A percentile compares a stretch with the other conserved stretches of the same genome.
Evolutionary conservation across 1,140 invertebrate genomes (phyloP).

Genomic region (Cryptotermes secundus): DNA sequence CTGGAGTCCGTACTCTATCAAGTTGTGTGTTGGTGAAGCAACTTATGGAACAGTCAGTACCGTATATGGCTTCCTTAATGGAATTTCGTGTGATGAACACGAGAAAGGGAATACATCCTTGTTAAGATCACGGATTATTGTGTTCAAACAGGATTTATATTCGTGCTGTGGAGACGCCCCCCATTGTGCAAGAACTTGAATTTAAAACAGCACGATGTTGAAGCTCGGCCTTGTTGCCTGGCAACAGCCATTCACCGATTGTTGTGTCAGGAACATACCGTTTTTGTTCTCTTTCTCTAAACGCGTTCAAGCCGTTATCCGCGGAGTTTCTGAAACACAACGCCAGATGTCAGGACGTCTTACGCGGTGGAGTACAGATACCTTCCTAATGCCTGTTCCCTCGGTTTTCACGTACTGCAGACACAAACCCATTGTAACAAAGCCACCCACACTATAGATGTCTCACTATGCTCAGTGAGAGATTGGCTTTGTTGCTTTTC

Average conservation of each 20-base stretch:
- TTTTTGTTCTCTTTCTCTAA: background rate
- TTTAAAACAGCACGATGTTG: background rate
- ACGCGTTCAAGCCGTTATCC: background rate
- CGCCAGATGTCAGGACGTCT: too few relatives aligned
- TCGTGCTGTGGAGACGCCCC: background rate
- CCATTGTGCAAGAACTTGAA: background rate
- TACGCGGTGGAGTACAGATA: too few relatives aligned
- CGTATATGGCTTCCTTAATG: too few relatives aligned
- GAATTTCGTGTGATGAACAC: background rate
- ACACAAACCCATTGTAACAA: too few relatives aligned
- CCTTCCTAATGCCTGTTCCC: too few relatives aligned
- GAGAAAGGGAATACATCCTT: background rate
- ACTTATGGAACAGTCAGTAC: too few relatives aligned
- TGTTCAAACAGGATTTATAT: background rate
- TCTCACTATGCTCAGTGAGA: too few relatives aligned
- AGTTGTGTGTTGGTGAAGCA: too few relatives aligned
- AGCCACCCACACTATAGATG: too few relatives aligned
- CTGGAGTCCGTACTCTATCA: accelerated
- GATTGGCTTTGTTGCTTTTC: too few relatives aligned
- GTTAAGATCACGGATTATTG: background rate
- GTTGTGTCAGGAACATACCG: too few relatives aligned
- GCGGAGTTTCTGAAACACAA: background rate
- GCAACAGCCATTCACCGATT: background rate
- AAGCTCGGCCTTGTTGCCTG: background rate
- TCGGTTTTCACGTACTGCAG: too few relatives aligned